phyloP scores from a whole-genome alignment of 1,140 invertebrate species.

The Teleogryllus occipitalis region DNA sequence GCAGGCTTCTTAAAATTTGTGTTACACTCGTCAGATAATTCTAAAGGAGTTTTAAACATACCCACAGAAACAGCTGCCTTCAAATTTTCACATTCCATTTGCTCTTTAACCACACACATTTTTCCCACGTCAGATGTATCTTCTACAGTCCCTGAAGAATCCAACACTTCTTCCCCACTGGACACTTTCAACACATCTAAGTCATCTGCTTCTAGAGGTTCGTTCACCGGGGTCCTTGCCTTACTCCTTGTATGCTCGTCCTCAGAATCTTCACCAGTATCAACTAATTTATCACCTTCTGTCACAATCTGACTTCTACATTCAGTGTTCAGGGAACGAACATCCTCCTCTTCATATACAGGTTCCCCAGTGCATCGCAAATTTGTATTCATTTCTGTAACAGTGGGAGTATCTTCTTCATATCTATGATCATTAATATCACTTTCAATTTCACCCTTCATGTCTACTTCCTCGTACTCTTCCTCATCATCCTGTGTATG shows the following conservation, averaged over 20 bases:
- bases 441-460: conserved; percentile 32
- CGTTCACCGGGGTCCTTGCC: not conserved
- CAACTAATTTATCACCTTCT: not conserved
- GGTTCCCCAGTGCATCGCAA: not conserved
- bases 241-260: not conserved
- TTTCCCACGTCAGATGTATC: not conserved
- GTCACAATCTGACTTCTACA: too few relatives aligned
- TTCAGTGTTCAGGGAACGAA: not conserved
- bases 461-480: conserved; percentile 26
- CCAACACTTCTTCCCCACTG: not conserved
- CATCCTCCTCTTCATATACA: not conserved
- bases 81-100: not conserved
- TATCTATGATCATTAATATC: not conserved
- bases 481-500: conserved; percentile 12
- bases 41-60: not conserved
- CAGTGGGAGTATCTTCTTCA: not conserved
- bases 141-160: not conserved
- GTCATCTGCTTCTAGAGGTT: not conserved
- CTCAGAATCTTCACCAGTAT: not conserved
- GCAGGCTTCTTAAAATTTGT: not conserved
- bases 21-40: not conserved
- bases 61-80: not conserved
- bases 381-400: not conserved
- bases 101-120: not conserved
- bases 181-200: not conserved